These are phyloP conservation scores for Thinocorus orbignyianus DNA, from an alignment of 2,113 vertebrate genomes.

Conservation along the genomic window DNA sequence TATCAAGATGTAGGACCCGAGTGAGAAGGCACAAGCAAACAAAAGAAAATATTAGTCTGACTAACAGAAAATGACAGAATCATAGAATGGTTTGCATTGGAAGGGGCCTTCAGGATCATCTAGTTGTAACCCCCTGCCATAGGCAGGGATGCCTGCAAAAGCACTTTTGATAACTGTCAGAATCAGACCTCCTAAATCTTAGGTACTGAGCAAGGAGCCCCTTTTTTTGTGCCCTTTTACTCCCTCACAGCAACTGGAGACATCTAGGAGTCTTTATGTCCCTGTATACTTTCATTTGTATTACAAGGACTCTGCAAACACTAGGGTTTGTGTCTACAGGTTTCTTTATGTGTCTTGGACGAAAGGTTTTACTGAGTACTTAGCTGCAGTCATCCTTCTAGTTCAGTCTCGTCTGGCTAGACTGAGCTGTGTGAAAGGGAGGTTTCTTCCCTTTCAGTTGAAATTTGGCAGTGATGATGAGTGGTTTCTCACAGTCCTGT, in stretches of 20 bases:
- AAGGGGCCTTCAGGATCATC: background rate
- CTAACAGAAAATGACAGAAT: background rate
- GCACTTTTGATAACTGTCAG: background rate
- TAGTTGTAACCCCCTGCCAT: background rate
- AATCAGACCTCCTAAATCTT: background rate
- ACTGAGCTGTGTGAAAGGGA: background rate
- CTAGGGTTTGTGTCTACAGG: background rate
- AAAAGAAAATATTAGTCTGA: background rate
- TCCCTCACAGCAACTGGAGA: background rate
- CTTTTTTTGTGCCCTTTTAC: background rate
- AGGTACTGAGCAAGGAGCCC: background rate
- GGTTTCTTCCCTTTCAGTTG: background rate
- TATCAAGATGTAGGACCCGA: background rate
- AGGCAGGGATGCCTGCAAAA: background rate
- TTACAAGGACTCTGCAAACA: background rate
- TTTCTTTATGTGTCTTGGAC: background rate
- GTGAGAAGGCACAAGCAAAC: background rate
- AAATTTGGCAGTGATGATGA: background rate
- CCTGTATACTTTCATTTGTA: background rate
- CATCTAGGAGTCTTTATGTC: background rate
- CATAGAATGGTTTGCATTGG: background rate
- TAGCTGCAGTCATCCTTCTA: background rate
- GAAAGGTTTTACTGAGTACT: background rate
- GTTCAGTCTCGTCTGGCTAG: background rate
- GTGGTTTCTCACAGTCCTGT: background rate